Base-by-base conservation (phyloP, 2,888 invertebrate species). In the Thecocarcelia acutangulata region DNA sequence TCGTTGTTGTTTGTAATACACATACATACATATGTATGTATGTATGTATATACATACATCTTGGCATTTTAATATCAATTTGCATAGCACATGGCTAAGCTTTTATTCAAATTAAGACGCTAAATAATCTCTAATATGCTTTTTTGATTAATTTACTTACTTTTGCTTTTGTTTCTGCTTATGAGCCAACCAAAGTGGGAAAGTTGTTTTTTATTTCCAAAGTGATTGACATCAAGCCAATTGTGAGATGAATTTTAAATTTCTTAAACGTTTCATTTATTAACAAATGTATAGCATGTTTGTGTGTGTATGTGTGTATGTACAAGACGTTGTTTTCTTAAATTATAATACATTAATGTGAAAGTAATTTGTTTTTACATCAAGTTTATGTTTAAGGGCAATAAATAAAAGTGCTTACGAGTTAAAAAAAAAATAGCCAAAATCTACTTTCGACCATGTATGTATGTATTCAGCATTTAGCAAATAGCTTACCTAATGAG, bases 181-280 rank as follows among this genome's bases (percentile, higher is more conserved):
- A 17, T 28, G 56, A 46, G 56, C 74, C 61, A 73, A 37, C 58
- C 46, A 70, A 77, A 73, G 48, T 70, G 69, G 54, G 74, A 82
- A 82, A 82, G 81, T 78, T 64, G 24, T 21, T 56, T 66, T 24
- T 5, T 24, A 5, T 79, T 58, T 80, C 50, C 17, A 44, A 58
- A 19, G n/a, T 24, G 19, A 64, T 75, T 66, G 75, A 80, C 70
- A 69, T 64, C 75, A 46, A 64, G 64, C 77, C 69, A 77, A 77
- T 58, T 81, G 81, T 81, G 81, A 74, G 64, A 73, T 74, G 81
- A 73, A 81, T 81, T 56, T 66, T 37, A 63, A 81, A 63, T 79
- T 3, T 76, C 52, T 17, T 8, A 61, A 72, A 72, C 61, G 42
- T 42, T 72, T 63, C 17, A 37, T 52, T 72, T 73, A 44, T 44